These are phyloP conservation scores for Zaprionus gabonicus DNA, from an alignment of 1,140 invertebrate species.

Conservation along the genomic window DNA sequence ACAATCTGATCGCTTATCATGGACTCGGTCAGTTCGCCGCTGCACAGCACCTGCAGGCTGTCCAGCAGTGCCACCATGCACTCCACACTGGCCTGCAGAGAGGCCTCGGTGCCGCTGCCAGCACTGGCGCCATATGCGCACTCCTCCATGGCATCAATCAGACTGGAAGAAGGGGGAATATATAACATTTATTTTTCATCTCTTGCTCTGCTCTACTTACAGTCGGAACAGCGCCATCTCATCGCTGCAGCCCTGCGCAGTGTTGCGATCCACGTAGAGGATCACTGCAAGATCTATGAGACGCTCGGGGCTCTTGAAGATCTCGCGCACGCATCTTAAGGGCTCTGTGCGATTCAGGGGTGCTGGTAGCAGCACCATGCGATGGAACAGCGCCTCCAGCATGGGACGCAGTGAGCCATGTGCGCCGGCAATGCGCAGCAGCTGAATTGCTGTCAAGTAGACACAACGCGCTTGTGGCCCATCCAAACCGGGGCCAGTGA, in stretches of 20 bases:
- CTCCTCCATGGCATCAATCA: constrained; percentile 96
- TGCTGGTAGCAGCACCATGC: constrained; percentile 94
- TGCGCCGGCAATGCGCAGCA: constrained; percentile 93
- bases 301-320: constrained; percentile 89
- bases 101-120: constrained; percentile 88
- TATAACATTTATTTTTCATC: no score
- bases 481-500: constrained; percentile 80
- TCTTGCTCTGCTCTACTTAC: constrained; percentile 86
- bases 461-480: constrained; percentile 83
- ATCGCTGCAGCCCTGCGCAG: constrained; percentile 91
- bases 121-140: constrained; percentile 87
- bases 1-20: constrained; percentile 85
- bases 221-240: constrained; percentile 95
- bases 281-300: constrained; percentile 90
- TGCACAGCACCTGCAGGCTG: constrained; percentile 92
- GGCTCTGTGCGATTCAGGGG: constrained; percentile 93
- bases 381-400: constrained; percentile 95
- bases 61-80: constrained; percentile 93
- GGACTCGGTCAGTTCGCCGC: constrained; percentile 88
- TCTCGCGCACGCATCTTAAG: constrained; percentile 91
- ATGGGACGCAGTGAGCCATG: constrained; percentile 93
- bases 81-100: constrained; percentile 91
- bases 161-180: constrained; percentile 85
- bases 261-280: constrained; percentile 90
- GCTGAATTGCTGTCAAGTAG: constrained; percentile 88